phyloP scores from a whole-genome alignment of 2,113 vertebrate genomes.

The Austrofundulus limnaeus region DNA sequence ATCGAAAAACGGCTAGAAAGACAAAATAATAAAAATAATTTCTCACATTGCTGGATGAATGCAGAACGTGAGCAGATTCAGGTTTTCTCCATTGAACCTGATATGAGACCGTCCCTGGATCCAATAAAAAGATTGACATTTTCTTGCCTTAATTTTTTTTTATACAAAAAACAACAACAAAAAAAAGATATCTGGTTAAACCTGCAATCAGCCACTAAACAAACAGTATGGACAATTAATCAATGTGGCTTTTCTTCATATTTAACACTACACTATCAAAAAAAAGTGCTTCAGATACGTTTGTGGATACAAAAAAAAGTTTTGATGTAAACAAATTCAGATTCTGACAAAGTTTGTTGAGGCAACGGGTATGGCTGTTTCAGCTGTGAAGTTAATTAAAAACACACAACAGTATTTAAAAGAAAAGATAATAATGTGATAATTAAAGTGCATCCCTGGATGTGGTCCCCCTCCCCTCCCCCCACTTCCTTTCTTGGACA shows the following conservation, averaged over 20 bases:
- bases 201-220: constrained; percentile 57
- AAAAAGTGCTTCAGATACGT: constrained; percentile 80
- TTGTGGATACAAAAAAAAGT: constrained; percentile 66
- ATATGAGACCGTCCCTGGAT: constrained; percentile 42
- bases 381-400: constrained; percentile 63
- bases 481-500: constrained; percentile 24
- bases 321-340: constrained; percentile 76
- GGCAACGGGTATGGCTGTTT: constrained; percentile 76
- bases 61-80: constrained; percentile 39
- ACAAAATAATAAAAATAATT: constrained; percentile 41
- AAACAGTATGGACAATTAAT: constrained; percentile 66
- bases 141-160: constrained; percentile 52
- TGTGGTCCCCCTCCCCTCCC: constrained; percentile 42
- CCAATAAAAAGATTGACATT: constrained; percentile 21
- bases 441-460: constrained; percentile 79
- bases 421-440: constrained; percentile 52
- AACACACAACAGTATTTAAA: constrained; percentile 44
- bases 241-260: constrained; percentile 72
- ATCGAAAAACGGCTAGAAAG: constrained; percentile 55
- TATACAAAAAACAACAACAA: constrained; percentile 60
- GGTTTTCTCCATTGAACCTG: constrained; percentile 46
- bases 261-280: constrained; percentile 72
- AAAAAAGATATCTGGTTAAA: constrained; percentile 35
- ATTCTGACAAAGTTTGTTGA: constrained; percentile 67
- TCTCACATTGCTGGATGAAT: constrained; percentile 62